These are phyloP conservation scores for Muricea muricata DNA, from an alignment of 92 coral and sea anemone genomes.

Conservation along the genomic window DNA sequence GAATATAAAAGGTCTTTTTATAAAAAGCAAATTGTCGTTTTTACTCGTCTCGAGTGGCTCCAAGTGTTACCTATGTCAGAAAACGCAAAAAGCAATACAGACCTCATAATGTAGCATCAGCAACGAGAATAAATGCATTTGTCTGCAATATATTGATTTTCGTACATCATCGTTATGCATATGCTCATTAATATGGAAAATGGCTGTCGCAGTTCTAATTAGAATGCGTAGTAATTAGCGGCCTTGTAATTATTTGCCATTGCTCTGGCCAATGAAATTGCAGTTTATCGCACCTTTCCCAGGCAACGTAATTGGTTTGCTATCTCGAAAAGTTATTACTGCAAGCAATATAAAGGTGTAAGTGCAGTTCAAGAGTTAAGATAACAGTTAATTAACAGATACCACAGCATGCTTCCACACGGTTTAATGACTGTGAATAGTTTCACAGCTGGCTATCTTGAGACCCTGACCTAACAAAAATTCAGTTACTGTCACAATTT, in stretches of 20 bases:
- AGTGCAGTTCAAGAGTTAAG: neutral
- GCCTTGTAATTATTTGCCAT: neutral
- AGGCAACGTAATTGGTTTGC: too few relatives aligned
- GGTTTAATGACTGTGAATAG: too few relatives aligned
- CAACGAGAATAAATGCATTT: too few relatives aligned
- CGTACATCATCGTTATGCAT: too few relatives aligned
- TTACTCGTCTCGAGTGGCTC: too few relatives aligned
- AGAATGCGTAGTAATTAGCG: neutral
- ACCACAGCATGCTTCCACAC: too few relatives aligned
- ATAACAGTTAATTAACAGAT: neutral
- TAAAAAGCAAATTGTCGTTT: neutral
- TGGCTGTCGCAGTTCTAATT: neutral
- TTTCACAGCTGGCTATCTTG: too few relatives aligned
- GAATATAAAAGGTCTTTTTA: conserved; percentile 17
- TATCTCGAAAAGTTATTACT: neutral
- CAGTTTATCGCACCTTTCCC: neutral
- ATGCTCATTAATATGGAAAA: too few relatives aligned
- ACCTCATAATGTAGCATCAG: too few relatives aligned
- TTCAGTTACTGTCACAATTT: too few relatives aligned
- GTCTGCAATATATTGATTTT: too few relatives aligned
- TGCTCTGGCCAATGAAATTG: neutral
- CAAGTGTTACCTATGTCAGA: neutral
- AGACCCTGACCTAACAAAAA: too few relatives aligned
- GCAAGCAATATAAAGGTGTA: neutral
- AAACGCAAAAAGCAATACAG: neutral